Base-by-base conservation (phyloP, 92 coral and sea anemone genomes). In the Isaurus tuberculatus region DNA sequence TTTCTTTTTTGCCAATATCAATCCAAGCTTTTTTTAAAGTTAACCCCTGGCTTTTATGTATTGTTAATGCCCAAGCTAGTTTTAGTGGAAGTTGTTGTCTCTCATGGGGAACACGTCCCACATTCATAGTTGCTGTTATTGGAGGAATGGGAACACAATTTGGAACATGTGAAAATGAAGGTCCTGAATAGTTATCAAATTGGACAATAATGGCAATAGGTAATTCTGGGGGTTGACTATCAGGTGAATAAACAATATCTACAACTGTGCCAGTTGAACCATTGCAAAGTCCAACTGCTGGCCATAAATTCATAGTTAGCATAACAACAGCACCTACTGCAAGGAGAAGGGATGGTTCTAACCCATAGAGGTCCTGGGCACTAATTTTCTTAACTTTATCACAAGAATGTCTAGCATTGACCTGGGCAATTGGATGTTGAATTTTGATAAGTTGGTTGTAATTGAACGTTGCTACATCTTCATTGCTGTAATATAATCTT, bases 361-460 rank as follows among this genome's bases (percentile, higher is more conserved):
- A 79, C 30, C 86, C 83, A 83, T 55, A 85, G 86, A 87, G 79
- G 49, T 90, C 88, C 79, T 90, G 85, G 42, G 88, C 61, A 70
- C 88, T 90, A 11, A 86, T 87, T 31, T 70, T 75, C 40, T 77
- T 70, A 15, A 68, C 80, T 70, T 51, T 43, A 1, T 36, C 64
- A 42, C 81, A 61, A 33, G 93, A 90, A 57, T 90, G 93, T 70
- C 57, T 82, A 16, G 93, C 93, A 83, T 70, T 49, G 57, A 90
- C 84, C 60, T 82, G 65, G 34, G 91, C 93, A 65, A 90, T 83
- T 31, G 91, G 91, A 40, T 58, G 79, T 14, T 83, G 51, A 31
- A 86, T 40, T 40, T 40, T 40, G 46, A 40, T 40, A 40, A 40
- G 46, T 40, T 40, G 46, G 11, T 40, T 40, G 46, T 40, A 40